phyloP scores from a whole-genome alignment of 2,113 vertebrate species.

The Dunckerocampus dactyliophorus region DNA sequence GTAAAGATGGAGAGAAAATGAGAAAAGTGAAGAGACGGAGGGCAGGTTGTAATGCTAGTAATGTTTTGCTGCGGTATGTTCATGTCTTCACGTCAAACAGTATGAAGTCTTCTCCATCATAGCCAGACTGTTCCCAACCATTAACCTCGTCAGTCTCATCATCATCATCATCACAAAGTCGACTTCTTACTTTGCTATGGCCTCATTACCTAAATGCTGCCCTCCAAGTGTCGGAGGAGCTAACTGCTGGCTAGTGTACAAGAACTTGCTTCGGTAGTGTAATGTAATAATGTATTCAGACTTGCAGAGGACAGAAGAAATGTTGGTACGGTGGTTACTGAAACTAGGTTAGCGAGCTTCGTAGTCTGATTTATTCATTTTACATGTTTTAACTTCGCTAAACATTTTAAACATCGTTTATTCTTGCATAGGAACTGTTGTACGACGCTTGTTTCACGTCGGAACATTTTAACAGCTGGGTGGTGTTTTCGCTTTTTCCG shows the following conservation, averaged over 20 bases:
- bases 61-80: no score
- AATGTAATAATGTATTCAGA: neutral
- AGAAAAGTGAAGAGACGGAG: no score
- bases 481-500: neutral
- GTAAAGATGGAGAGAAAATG: no score
- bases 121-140: no score
- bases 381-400: neutral
- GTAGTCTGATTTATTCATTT: neutral
- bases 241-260: neutral
- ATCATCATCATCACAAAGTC: no score
- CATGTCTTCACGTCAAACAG: no score
- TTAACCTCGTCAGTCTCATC: no score
- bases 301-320: neutral
- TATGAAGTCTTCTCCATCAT: no score
- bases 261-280: neutral
- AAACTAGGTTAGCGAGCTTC: neutral
- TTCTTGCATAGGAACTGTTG: no score
- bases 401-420: neutral
- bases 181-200: no score
- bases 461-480: neutral
- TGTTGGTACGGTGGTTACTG: neutral
- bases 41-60: no score
- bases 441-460: neutral
- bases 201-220: neutral
- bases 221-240: neutral